phyloP scores from a whole-genome alignment of 1,140 invertebrate genomes.

The Pseudomyrmex sp. region DNA sequence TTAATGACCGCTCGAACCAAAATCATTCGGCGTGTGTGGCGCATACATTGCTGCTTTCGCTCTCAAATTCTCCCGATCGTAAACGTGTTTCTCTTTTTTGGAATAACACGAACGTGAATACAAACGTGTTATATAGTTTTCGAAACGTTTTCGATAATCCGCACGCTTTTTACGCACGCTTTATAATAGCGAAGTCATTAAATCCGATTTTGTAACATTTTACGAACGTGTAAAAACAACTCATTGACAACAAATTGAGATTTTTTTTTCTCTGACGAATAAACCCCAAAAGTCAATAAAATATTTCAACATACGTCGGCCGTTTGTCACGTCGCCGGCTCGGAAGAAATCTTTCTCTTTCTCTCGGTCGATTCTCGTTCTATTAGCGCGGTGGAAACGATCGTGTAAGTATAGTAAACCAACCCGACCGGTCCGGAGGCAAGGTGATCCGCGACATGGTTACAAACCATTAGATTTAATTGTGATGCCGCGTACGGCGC shows the following conservation, averaged over 20 bases:
- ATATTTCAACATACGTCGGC: not conserved
- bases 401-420: constrained; percentile 14
- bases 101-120: not conserved
- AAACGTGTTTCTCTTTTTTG: not conserved
- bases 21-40: constrained; percentile 24
- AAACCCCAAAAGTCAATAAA: not conserved
- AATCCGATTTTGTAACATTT: not conserved
- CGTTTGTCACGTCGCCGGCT: not conserved
- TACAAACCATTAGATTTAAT: constrained; percentile 59
- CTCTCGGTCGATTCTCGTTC: not conserved
- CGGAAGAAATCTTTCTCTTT: not conserved
- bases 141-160: not conserved
- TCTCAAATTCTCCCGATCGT: not conserved
- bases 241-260: not conserved
- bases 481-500: constrained; percentile 23
- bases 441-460: constrained; percentile 36
- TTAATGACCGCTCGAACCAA: constrained; percentile 37
- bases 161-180: not conserved
- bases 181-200: constrained; percentile 4
- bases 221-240: not conserved
- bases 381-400: not conserved
- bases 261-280: not conserved
- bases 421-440: constrained; percentile 15
- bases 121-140: too few species aligned
- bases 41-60: constrained; percentile 7